Evolutionary conservation across 2,113 vertebrate genomes (phyloP).

Genomic region (Motacilla alba): DNA sequence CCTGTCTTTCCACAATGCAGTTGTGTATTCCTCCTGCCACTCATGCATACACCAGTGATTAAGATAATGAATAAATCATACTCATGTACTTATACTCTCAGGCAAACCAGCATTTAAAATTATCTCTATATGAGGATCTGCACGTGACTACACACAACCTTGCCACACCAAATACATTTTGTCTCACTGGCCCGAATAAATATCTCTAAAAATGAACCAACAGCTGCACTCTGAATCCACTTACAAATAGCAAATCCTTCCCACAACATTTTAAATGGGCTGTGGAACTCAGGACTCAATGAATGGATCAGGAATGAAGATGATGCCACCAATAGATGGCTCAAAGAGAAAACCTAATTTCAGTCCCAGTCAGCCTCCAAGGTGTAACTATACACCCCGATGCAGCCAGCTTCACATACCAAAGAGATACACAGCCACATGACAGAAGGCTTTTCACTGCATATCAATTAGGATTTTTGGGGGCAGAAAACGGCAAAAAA

Average conservation of each 20-base stretch:
- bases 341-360: background rate
- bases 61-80: background rate
- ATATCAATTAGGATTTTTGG: background rate
- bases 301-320: background rate
- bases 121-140: background rate
- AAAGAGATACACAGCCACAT: background rate
- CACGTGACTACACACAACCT: background rate
- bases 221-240: background rate
- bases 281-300: background rate
- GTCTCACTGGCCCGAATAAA: background rate
- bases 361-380: background rate
- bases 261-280: background rate
- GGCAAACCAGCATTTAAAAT: background rate
- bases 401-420: background rate
- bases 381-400: background rate
- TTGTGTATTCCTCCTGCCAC: background rate
- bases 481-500: constrained; percentile 13
- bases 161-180: background rate
- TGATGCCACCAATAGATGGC: background rate
- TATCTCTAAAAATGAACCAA: background rate
- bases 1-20: background rate
- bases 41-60: background rate
- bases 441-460: background rate
- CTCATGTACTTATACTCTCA: background rate
- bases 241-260: background rate